phyloP scores from a whole-genome alignment of 2,888 invertebrate species.

The Chrysolina americana region DNA sequence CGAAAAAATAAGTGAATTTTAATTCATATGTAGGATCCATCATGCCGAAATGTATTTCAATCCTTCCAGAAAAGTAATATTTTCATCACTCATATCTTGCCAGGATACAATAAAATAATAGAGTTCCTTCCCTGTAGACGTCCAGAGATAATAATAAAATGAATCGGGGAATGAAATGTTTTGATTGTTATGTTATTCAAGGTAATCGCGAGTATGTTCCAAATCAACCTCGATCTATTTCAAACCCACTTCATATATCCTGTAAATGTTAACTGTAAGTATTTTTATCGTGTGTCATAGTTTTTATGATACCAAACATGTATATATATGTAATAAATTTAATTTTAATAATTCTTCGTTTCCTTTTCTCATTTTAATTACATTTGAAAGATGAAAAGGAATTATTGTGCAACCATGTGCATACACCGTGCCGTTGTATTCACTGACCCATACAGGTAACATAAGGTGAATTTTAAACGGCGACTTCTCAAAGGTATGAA shows the following conservation, averaged over 20 bases:
- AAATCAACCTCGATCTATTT: neutral
- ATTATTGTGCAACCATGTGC: slow-evolving; percentile 27
- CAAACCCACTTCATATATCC: neutral
- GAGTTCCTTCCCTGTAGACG: neutral
- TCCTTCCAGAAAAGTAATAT: neutral
- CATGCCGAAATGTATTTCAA: too few relatives aligned
- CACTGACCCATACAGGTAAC: slow-evolving; percentile 33
- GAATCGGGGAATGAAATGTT: too few relatives aligned
- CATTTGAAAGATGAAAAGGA: slow-evolving; percentile 20
- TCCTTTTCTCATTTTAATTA: slow-evolving; percentile 22
- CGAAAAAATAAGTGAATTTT: too few relatives aligned
- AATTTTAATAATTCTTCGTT: slow-evolving; percentile 32
- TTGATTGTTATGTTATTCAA: too few relatives aligned
- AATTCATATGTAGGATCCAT: too few relatives aligned
- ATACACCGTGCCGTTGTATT: slow-evolving; percentile 24
- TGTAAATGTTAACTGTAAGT: slow-evolving; percentile 24
- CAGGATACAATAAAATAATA: neutral
- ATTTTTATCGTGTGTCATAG: slow-evolving; percentile 56
- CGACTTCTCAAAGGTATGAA: neutral
- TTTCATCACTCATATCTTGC: neutral
- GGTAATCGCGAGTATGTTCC: too few relatives aligned
- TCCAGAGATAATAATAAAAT: neutral
- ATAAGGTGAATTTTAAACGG: neutral
- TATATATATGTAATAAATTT: slow-evolving; percentile 59
- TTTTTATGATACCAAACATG: slow-evolving; percentile 61